phyloP scores from a whole-genome alignment of 2,113 vertebrate species.

The Brachionichthys hirsutus region DNA sequence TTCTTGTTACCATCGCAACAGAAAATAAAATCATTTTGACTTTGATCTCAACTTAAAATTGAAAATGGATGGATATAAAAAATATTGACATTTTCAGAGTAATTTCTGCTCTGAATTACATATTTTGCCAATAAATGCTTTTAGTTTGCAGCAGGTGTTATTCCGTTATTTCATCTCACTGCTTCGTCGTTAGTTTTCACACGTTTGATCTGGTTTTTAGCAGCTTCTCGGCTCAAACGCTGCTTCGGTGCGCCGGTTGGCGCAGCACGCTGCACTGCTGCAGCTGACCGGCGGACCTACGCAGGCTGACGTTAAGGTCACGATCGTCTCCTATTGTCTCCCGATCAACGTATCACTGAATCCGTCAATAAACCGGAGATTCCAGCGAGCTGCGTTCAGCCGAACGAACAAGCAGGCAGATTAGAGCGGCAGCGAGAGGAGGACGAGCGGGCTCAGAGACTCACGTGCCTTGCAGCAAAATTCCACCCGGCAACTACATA shows the following conservation, averaged over 20 bases:
- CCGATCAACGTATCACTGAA: constrained; percentile 21
- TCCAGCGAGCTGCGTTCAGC: constrained; percentile 73
- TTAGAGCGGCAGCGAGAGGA: constrained; percentile 70
- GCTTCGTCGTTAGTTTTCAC: too few species aligned
- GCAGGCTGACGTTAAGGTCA: constrained; percentile 11
- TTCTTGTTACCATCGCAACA: too few species aligned
- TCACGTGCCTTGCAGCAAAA: constrained; percentile 87
- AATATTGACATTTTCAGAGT: too few species aligned
- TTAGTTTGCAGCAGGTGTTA: too few species aligned
- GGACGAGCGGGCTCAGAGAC: constrained; percentile 78
- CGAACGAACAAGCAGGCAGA: constrained; percentile 76
- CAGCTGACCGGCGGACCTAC: constrained; percentile 7
- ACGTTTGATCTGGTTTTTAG: too few species aligned
- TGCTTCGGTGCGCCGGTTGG: constrained; percentile 23
- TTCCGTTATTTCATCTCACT: too few species aligned
- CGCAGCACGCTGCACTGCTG: background rate
- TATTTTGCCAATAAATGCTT: too few species aligned
- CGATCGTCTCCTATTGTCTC: constrained; percentile 4
- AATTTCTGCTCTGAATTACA: too few species aligned
- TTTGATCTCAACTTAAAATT: too few species aligned
- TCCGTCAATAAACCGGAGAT: constrained; percentile 51
- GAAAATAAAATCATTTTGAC: too few species aligned
- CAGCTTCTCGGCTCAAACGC: too few species aligned
- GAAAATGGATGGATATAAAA: too few species aligned
- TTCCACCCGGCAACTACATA: constrained; percentile 86